These are phyloP conservation scores for Philantomba maxwellii DNA, from an alignment of 2,113 vertebrate species.

Conservation along the genomic window DNA sequence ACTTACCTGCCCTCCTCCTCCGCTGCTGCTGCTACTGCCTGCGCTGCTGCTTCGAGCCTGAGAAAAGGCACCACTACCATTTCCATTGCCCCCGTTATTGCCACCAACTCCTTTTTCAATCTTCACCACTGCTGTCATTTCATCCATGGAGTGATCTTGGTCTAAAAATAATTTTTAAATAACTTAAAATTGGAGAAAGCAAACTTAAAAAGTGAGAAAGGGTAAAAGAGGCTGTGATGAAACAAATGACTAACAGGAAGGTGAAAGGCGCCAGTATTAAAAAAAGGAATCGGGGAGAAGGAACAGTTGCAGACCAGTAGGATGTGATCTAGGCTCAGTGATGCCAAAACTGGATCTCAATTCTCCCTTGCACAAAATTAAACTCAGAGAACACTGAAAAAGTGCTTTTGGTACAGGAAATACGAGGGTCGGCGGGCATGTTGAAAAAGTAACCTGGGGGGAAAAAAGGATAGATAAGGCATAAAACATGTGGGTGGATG, in stretches of 20 bases:
- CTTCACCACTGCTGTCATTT: slow-evolving; percentile 78
- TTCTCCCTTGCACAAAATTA: background rate
- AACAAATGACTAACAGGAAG: background rate
- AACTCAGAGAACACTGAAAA: background rate
- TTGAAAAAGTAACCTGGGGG: background rate
- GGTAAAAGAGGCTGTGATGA: background rate
- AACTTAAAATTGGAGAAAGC: background rate
- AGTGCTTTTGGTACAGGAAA: background rate
- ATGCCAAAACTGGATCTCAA: background rate
- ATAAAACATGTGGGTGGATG: slow-evolving; percentile 11
- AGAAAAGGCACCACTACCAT: slow-evolving; percentile 68
- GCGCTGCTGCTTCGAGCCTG: slow-evolving; percentile 72
- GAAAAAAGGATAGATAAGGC: slow-evolving; percentile 19
- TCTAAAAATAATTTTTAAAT: slow-evolving; percentile 69
- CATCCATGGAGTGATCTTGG: slow-evolving; percentile 81
- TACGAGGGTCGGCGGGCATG: background rate
- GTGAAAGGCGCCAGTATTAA: background rate
- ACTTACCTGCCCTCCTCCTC: slow-evolving; percentile 78
- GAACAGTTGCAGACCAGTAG: background rate
- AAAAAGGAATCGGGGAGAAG: background rate
- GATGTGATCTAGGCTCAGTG: background rate
- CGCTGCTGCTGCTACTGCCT: slow-evolving; percentile 66
- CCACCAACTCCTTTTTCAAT: slow-evolving; percentile 81
- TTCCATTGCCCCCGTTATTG: slow-evolving; percentile 71
- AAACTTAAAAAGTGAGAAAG: background rate